Percentiles rank a stretch among this genome's conserved stretches.
Evolutionary conservation across 2,797 vertebrate species (phyloP).

Genomic region (Carduelis carduelis): DNA sequence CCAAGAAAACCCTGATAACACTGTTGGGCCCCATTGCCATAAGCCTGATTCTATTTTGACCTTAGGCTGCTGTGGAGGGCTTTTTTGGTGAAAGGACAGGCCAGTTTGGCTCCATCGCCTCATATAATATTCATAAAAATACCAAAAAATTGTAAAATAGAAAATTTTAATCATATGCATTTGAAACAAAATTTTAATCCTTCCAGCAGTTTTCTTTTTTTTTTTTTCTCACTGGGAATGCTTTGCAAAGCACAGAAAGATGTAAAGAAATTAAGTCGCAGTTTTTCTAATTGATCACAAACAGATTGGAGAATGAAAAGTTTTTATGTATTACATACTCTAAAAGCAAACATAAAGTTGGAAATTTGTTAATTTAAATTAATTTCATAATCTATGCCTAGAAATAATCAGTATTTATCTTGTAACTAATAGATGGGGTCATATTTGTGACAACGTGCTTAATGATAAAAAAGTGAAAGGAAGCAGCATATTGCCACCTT

Average conservation of each 20-base stretch:
- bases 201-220: background rate
- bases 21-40: background rate
- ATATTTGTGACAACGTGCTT: background rate
- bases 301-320: background rate
- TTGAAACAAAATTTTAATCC: background rate
- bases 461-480: background rate
- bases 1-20: fast-evolving
- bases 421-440: background rate
- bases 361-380: background rate
- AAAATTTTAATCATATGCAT: background rate
- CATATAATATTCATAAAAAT: background rate
- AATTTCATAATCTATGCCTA: background rate
- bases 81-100: background rate
- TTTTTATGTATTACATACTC: background rate
- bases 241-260: constrained; percentile 3
- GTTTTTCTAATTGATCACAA: background rate
- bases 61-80: background rate
- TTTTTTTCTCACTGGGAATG: background rate
- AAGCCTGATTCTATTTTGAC: background rate
- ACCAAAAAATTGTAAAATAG: background rate
- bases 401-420: background rate
- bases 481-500: background rate
- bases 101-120: fast-evolving
- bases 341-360: background rate
- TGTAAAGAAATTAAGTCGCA: background rate